Percentiles rank a stretch among this genome's conserved stretches.
Evolutionary conservation across 2,797 vertebrate genomes (phyloP).

Genomic region (Dromococcyx pavoninus): DNA sequence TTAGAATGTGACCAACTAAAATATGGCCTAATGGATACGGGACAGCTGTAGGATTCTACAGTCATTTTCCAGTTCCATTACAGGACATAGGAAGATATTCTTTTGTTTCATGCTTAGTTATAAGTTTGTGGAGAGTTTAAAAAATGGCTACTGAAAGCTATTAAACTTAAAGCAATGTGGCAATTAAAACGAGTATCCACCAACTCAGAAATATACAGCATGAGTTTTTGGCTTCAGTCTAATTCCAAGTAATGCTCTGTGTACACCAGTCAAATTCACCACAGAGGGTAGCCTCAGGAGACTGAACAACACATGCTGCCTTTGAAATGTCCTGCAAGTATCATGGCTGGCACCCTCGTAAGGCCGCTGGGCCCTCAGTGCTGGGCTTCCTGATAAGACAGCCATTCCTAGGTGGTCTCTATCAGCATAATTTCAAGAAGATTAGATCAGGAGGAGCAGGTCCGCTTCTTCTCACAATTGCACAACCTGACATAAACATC

Average conservation of each 20-base stretch:
- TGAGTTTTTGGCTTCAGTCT: neutral
- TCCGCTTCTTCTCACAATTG: neutral
- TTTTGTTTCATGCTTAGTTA: neutral
- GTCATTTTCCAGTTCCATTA: neutral
- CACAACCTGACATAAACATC: neutral
- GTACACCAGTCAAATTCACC: neutral
- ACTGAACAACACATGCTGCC: neutral
- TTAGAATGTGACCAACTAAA: neutral
- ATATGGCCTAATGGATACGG: neutral
- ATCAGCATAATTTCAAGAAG: neutral
- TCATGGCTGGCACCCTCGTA: neutral
- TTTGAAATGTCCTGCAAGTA: neutral
- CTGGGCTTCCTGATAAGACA: neutral
- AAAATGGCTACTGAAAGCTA: neutral
- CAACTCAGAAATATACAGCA: neutral
- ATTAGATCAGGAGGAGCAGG: neutral
- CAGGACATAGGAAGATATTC: neutral
- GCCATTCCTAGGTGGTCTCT: neutral
- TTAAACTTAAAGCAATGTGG: neutral
- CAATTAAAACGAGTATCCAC: neutral
- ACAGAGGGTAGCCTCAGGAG: neutral
- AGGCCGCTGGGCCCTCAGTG: neutral
- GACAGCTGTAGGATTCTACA: neutral
- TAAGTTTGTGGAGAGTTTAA: neutral
- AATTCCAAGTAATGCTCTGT: neutral